phyloP scores from a whole-genome alignment of 2,113 vertebrate species.

The Zapus hudsonius region DNA sequence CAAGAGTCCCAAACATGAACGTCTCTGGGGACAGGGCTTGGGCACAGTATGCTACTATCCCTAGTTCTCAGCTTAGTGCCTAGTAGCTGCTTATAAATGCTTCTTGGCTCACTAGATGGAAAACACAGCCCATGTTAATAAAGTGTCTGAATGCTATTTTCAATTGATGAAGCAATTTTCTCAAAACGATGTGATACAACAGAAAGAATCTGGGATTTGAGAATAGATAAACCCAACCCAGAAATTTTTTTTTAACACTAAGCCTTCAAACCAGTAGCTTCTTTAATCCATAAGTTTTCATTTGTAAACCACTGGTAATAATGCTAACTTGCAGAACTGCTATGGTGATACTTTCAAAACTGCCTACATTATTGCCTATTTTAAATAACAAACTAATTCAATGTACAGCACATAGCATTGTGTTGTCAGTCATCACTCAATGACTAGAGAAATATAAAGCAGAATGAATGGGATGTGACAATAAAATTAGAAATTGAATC shows the following conservation, averaged over 20 bases:
- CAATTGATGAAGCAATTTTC: conserved; percentile 8
- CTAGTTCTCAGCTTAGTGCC: background rate
- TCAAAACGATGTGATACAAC: background rate
- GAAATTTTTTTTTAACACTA: conserved; percentile 17
- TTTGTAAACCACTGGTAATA: background rate
- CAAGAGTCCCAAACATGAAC: conserved; percentile 5
- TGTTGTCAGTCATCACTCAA: background rate
- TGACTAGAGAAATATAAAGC: background rate
- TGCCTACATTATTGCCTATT: background rate
- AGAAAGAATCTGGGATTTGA: background rate
- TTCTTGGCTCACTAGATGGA: background rate
- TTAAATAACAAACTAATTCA: background rate
- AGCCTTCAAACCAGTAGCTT: conserved; percentile 16
- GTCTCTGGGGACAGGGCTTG: background rate
- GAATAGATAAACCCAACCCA: conserved; percentile 13
- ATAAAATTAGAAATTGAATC: background rate
- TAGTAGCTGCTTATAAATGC: conserved; percentile 7
- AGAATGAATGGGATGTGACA: background rate
- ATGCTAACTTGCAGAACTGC: background rate
- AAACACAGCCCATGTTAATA: background rate
- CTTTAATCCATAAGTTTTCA: conserved; percentile 51
- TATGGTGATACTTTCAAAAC: background rate
- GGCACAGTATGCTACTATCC: background rate
- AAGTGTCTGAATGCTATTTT: conserved; percentile 3
- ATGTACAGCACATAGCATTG: background rate